Conservation (phyloP, 2,113 vertebrate genomes). For the Rhynchopsitta pachyrhyncha region DNA sequence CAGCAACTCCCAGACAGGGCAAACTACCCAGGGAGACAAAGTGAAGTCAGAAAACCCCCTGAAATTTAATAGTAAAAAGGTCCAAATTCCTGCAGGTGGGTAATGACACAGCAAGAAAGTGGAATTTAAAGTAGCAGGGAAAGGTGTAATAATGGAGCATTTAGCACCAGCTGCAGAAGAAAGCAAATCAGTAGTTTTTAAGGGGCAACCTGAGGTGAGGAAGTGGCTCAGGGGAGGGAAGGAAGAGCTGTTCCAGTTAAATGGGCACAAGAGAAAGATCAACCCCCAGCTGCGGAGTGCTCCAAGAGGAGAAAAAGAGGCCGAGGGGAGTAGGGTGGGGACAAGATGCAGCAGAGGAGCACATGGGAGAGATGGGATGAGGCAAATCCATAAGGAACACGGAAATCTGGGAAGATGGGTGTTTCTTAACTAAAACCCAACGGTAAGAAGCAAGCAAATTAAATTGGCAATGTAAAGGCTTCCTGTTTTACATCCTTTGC, state of each 20-base stretch:
- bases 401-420: background rate
- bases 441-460: background rate
- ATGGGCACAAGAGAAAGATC: slow-evolving; percentile 44
- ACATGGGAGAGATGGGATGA: background rate
- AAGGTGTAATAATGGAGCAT: background rate
- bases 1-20: background rate
- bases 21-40: background rate
- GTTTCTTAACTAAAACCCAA: background rate
- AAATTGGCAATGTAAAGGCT: slow-evolving; percentile 42
- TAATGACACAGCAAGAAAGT: background rate
- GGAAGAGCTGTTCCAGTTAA: slow-evolving; percentile 23
- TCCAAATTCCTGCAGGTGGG: background rate
- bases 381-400: background rate
- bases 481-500: slow-evolving; percentile 5
- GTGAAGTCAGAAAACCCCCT: background rate
- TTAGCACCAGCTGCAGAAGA: background rate
- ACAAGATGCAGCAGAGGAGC: background rate
- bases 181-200: slow-evolving; percentile 28
- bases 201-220: background rate
- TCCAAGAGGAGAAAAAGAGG: background rate
- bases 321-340: background rate
- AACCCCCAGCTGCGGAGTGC: background rate
- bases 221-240: background rate
- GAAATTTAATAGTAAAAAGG: background rate
- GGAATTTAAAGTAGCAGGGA: background rate